These are phyloP conservation scores for Todiramphus saurophagus DNA, from an alignment of 2,113 vertebrate genomes.

Conservation along the genomic window DNA sequence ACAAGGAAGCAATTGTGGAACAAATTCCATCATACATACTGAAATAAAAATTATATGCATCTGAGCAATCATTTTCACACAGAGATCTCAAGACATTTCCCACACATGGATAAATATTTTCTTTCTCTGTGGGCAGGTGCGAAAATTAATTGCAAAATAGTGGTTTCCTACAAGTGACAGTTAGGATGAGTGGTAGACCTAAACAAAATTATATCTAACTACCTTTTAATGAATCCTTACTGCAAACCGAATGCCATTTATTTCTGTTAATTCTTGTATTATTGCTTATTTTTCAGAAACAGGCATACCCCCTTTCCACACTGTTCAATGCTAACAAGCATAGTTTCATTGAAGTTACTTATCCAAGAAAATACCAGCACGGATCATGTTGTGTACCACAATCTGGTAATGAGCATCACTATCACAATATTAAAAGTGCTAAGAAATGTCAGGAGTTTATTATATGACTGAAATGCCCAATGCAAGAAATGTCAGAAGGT, in stretches of 20 bases:
- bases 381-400: background rate
- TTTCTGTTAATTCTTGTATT: background rate
- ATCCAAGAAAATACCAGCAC: background rate
- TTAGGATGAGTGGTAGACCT: background rate
- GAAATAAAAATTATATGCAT: background rate
- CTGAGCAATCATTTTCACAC: background rate
- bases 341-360: background rate
- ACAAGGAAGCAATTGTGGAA: background rate
- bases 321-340: accelerated
- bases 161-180: background rate
- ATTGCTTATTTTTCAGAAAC: background rate
- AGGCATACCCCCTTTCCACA: background rate
- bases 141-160: background rate
- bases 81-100: background rate
- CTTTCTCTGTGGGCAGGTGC: background rate
- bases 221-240: background rate
- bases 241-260: background rate
- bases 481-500: background rate
- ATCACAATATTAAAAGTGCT: background rate
- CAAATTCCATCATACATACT: background rate
- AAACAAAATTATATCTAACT: background rate
- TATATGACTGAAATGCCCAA: background rate
- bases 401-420: background rate
- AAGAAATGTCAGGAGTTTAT: background rate
- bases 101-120: background rate